phyloP scores from a whole-genome alignment of 2,888 invertebrate genomes.

The Spialia ferax region DNA sequence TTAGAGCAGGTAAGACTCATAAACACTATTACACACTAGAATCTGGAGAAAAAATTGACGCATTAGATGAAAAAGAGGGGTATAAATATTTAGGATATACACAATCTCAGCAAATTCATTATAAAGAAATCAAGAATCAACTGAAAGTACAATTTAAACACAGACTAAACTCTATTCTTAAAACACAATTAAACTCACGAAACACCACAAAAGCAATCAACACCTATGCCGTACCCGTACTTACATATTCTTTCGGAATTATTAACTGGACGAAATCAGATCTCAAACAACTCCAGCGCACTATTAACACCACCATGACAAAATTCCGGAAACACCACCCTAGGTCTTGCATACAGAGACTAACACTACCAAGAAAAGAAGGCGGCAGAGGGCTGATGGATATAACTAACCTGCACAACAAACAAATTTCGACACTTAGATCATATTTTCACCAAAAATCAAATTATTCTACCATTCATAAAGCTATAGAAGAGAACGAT shows the following conservation, averaged over 20 bases:
- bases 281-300: constrained; percentile 15
- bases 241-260: constrained; percentile 30
- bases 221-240: constrained; percentile 28
- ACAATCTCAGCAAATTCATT: neutral
- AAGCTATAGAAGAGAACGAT: no score
- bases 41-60: neutral
- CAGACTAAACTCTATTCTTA: constrained; percentile 20
- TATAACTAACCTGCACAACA: no score
- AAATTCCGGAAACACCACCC: no score
- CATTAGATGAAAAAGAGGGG: neutral
- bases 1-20: constrained; percentile 6
- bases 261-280: constrained; percentile 25
- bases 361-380: no score
- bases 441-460: no score
- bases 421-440: no score
- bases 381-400: no score
- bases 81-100: neutral
- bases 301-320: no score
- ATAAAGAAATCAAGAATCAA: neutral
- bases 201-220: constrained; percentile 30
- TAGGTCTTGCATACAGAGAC: no score
- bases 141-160: constrained; percentile 23
- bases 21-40: neutral
- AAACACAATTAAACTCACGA: constrained; percentile 17
- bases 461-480: no score